Conservation (phyloP, 2,888 invertebrate genomes). For the Aphidius colemani region DNA sequence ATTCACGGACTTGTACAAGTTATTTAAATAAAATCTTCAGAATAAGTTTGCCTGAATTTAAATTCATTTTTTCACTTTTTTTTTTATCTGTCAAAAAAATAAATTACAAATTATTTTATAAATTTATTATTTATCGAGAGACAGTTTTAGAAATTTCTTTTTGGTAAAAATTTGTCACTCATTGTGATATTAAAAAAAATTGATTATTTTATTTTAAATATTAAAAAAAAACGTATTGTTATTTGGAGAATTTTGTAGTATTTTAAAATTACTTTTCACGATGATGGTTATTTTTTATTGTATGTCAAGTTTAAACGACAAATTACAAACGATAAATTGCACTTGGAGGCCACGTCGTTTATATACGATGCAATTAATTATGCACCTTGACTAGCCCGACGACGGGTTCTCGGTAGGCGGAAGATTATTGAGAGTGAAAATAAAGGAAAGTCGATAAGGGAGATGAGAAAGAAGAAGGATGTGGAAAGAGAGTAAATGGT, state of each 20-base stretch:
- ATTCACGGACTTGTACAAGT: too few relatives aligned
- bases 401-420: neutral
- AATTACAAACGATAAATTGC: slow-evolving; percentile 43
- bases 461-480: neutral
- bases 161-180: neutral
- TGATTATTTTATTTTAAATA: too few relatives aligned
- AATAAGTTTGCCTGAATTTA: too few relatives aligned
- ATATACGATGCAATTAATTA: slow-evolving; percentile 25
- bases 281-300: neutral
- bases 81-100: too few relatives aligned
- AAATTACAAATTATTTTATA: too few relatives aligned
- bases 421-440: neutral
- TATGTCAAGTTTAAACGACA: slow-evolving; percentile 41
- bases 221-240: too few relatives aligned
- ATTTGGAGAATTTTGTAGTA: neutral
- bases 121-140: too few relatives aligned
- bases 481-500: slow-evolving; percentile 12
- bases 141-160: too few relatives aligned
- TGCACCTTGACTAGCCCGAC: slow-evolving; percentile 11
- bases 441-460: neutral
- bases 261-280: neutral
- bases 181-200: neutral
- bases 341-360: slow-evolving; percentile 33
- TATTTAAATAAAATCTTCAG: too few relatives aligned
- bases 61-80: too few relatives aligned